phyloP scores from a whole-genome alignment of 2,888 invertebrate species.

The Eretmocerus hayati region DNA sequence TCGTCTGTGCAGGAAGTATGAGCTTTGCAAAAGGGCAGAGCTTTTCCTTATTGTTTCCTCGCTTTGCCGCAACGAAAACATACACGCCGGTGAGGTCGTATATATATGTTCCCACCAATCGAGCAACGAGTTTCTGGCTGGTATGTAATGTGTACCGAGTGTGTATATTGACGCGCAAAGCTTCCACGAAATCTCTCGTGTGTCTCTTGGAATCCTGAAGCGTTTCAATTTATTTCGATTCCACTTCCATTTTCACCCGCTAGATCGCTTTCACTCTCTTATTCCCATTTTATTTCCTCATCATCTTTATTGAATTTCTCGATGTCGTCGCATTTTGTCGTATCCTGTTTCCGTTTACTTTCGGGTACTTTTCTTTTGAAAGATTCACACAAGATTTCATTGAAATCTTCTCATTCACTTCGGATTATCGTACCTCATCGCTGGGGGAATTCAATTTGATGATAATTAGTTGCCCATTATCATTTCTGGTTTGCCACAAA shows the following conservation, averaged over 20 bases:
- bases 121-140: too few relatives aligned
- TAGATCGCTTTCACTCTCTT: not conserved
- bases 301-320: not conserved
- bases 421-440: too few relatives aligned
- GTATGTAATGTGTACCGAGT: not conserved
- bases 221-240: constrained; percentile 10
- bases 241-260: not conserved
- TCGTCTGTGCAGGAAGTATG: too few relatives aligned
- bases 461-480: too few relatives aligned
- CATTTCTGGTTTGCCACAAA: too few relatives aligned
- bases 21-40: too few relatives aligned
- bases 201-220: not conserved
- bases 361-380: too few relatives aligned
- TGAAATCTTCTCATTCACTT: too few relatives aligned
- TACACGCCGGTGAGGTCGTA: not conserved
- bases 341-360: too few relatives aligned
- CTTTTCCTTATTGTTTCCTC: constrained; percentile 12
- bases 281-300: not conserved
- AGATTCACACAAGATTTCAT: too few relatives aligned
- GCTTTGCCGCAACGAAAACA: constrained; percentile 7
- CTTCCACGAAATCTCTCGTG: not conserved
- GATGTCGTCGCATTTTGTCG: too few relatives aligned
- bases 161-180: not conserved
- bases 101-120: not conserved
- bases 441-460: too few relatives aligned